Conservation (phyloP, 2,113 vertebrate species). For the Lonchura striata region DNA sequence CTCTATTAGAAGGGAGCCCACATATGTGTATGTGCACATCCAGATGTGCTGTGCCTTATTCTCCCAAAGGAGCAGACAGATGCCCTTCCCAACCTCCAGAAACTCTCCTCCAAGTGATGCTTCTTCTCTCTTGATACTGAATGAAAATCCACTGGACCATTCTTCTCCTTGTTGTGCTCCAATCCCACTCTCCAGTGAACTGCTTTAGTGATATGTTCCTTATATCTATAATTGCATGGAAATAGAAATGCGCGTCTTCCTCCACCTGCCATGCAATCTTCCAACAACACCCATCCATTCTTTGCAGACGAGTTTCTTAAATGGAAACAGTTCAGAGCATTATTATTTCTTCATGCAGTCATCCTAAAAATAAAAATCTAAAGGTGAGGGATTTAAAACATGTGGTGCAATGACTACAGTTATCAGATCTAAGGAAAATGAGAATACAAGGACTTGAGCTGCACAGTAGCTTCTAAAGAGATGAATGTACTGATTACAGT, state of each 20-base stretch:
- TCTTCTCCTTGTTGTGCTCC: not conserved
- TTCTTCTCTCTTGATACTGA: not conserved
- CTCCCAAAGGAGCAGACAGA: not conserved
- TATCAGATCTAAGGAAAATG: not conserved
- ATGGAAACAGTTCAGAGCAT: not conserved
- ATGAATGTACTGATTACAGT: not conserved
- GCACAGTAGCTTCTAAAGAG: not conserved
- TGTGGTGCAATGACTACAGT: not conserved
- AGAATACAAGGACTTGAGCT: not conserved
- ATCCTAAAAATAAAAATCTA: not conserved
- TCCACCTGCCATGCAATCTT: not conserved
- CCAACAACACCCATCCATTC: not conserved
- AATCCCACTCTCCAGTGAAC: not conserved
- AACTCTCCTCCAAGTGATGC: not conserved
- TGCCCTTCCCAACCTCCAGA: not conserved
- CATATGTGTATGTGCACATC: fast-evolving
- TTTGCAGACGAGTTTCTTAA: not conserved
- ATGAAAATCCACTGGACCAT: not conserved
- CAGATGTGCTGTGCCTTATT: not conserved
- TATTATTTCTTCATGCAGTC: not conserved
- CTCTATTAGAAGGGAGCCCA: not conserved
- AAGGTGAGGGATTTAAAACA: not conserved
- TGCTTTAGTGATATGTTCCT: not conserved
- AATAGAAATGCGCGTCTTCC: not conserved
- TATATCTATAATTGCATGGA: not conserved